Evolutionary conservation across 2,113 vertebrate species (phyloP), one percentile per base, ranked within the genome.

Genomic region (Euleptes europaea): DNA sequence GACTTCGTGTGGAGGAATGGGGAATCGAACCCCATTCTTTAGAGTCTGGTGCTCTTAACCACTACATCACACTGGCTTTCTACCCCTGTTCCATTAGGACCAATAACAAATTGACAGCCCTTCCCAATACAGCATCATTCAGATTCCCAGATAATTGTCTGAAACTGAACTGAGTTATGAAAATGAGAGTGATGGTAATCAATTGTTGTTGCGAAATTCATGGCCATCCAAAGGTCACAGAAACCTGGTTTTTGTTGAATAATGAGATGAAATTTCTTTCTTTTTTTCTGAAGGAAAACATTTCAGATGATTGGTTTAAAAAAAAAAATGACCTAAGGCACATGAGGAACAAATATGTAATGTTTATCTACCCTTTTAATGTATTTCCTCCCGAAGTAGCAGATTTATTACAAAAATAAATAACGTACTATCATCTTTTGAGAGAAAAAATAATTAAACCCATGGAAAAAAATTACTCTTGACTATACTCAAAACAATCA

Each of bases 401-500:
- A 84, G 77, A 76, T 81, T 26, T 84, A 42, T 26, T 69, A 54
- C 35, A 87, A 80, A 49, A 15, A 82, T 8, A 89, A 88, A 88
- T 7, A 42, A 12, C 44, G 47, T 49, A 15, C 35, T 0, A 0
- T 28, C 65, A 65, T 15, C 9, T 85, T 92, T 89, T 86, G 21
- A 85, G 84, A 91, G 83, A 57, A 57, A 1, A 79, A 90, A 83
- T 86, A 87, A 92, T 90, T 82, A 87, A 76, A 94, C 83, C 82
- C 49, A 21, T 23, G 28, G 23, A 4, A 54, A 89, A 76, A 93
- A 95, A 94, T 91, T 88, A 83, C 5, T 78, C 83, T 90, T 92
- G 92, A 83, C 90, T 94, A 87, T 69, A 90, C 78, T 57, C 90
- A 89, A 67, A 91, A 93, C 87, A 93, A 93, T 92, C 85, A 93